phyloP scores from a whole-genome alignment of 2,113 vertebrate species.

The Thryonomys swinderianus region DNA sequence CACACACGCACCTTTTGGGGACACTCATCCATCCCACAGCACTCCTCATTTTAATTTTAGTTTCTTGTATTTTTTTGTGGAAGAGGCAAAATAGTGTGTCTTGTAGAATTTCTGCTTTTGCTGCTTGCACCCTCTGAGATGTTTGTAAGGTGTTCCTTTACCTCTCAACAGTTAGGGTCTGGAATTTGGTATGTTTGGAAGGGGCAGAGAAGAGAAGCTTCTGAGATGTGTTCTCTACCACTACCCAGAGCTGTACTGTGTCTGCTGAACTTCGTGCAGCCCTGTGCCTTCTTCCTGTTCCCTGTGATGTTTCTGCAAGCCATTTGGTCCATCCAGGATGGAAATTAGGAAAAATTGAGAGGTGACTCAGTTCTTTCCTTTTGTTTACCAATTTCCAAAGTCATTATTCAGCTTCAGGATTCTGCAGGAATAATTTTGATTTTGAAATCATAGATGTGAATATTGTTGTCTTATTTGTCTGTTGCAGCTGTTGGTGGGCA shows the following conservation, averaged over 20 bases:
- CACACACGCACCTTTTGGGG: not conserved
- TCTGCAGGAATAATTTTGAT: not conserved
- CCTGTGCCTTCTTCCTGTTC: not conserved
- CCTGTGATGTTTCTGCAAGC: not conserved
- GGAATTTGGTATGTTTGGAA: not conserved
- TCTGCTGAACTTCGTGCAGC: not conserved
- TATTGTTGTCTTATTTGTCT: not conserved
- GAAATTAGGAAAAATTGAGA: not conserved
- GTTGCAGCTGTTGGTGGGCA: not conserved
- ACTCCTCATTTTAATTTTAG: not conserved
- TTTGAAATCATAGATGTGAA: not conserved
- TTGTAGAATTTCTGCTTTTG: not conserved
- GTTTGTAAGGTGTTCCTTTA: not conserved
- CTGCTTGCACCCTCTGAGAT: not conserved
- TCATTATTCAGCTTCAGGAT: not conserved
- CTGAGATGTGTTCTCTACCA: rapidly evolving
- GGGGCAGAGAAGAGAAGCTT: not conserved
- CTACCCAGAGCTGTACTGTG: rapidly evolving
- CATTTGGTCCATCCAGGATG: not conserved
- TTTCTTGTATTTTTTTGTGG: not conserved
- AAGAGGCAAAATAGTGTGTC: not conserved
- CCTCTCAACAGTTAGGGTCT: not conserved
- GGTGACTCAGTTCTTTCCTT: not conserved
- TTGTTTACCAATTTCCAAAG: not conserved
- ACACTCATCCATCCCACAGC: not conserved